phyloP scores from a whole-genome alignment of 2,797 vertebrate species.

The Schizopygopsis pylzovi region DNA sequence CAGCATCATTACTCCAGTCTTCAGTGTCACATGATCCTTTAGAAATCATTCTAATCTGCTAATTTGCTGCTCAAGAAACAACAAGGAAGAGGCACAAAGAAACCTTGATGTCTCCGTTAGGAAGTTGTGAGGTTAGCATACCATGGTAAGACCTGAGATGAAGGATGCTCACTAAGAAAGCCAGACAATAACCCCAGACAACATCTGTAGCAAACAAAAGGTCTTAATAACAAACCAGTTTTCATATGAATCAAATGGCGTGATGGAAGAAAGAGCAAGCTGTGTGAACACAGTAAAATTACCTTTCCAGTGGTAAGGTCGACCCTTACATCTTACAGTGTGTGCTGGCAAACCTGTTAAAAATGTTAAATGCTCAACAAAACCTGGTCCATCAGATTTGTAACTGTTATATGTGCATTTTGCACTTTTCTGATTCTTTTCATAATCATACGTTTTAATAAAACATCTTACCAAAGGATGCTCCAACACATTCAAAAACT shows the following conservation, averaged over 20 bases:
- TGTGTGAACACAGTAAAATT: not conserved
- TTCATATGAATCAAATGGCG: not conserved
- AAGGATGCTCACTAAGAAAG: conserved; percentile 66
- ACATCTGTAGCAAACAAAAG: conserved; percentile 63
- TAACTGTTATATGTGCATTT: not conserved
- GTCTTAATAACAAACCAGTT: not conserved
- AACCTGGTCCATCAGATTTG: not conserved
- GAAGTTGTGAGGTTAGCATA: conserved; percentile 47
- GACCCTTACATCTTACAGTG: conserved; percentile 68
- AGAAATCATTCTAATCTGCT: not conserved
- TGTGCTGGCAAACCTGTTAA: conserved; percentile 69
- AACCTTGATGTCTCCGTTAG: not conserved
- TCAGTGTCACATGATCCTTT: not conserved
- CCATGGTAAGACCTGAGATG: conserved; percentile 66
- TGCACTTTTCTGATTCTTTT: not conserved
- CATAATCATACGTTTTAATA: not conserved
- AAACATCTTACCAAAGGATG: conserved; percentile 63
- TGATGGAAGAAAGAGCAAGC: not conserved
- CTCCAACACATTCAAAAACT: conserved; percentile 68
- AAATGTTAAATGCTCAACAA: not conserved
- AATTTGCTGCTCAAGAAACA: not conserved
- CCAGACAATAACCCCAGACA: conserved; percentile 68
- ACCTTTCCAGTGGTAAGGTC: conserved; percentile 71
- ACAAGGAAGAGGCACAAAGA: not conserved
- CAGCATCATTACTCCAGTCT: not conserved